Conservation (phyloP, 2,888 invertebrate genomes). For the Leptinotarsa rubiginosa region DNA sequence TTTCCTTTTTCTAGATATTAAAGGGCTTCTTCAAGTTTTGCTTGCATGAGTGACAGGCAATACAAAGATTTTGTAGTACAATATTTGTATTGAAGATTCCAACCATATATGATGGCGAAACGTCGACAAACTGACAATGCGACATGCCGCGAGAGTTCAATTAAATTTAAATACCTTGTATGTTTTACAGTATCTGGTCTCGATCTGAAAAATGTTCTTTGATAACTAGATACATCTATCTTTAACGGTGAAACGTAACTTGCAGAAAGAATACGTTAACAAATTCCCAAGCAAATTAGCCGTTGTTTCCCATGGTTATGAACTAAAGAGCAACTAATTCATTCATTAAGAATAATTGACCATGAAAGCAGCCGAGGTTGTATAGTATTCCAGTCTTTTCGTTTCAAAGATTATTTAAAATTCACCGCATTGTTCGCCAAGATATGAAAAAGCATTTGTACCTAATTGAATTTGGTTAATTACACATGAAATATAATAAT, state of each 20-base stretch:
- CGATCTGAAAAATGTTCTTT: not conserved
- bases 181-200: not conserved
- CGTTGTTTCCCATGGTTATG: constrained; percentile 15
- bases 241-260: not conserved
- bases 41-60: too few relatives aligned
- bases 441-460: constrained; percentile 23
- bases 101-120: too few relatives aligned
- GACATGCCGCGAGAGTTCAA: too few relatives aligned
- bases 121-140: too few relatives aligned
- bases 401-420: constrained; percentile 6
- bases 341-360: constrained; percentile 22
- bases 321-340: constrained; percentile 21
- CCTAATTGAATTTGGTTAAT: constrained; percentile 56
- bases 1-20: too few relatives aligned
- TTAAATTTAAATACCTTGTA: too few relatives aligned
- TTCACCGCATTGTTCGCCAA: constrained; percentile 28
- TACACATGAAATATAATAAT: constrained; percentile 57
- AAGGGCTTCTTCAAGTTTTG: too few relatives aligned
- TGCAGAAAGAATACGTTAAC: not conserved
- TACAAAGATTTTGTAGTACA: too few relatives aligned
- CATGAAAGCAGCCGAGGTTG: constrained; percentile 12
- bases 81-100: too few relatives aligned
- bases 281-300: constrained; percentile 13
- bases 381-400: not conserved
- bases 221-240: not conserved